Evolutionary conservation across 2,113 vertebrate genomes (phyloP), one percentile per base, ranked within the genome.

Genomic region (Chaetodon auriga): DNA sequence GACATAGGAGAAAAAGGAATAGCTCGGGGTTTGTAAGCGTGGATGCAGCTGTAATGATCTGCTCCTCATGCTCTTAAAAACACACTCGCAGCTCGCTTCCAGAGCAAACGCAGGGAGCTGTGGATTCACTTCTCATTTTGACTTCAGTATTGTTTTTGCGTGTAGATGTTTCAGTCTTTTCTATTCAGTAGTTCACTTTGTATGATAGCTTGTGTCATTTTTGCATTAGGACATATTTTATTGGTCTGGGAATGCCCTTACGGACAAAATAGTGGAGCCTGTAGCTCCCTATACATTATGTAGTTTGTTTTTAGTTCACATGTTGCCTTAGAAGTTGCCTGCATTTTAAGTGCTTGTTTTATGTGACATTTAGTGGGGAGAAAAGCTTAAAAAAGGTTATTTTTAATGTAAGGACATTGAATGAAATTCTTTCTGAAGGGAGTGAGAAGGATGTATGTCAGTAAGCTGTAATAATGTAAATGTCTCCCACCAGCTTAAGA

Each of bases 251-350:
- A 83, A 83, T 57, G 70, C 48, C 60, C 64, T 70, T 38, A 7
- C 7, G 65, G 60, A 78, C 71, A 57, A 53, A 68, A 81, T 43
- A 73, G 58, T 55, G 80, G 68, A 72, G 77, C 38, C 76, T 80
- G 4, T 86, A 58, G 53, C 78, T 85, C 89, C 77, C 70, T 64
- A 57, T 83, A 79, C 66, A 65, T 48, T 89, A 82, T 86, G 80
- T 81, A 80, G 82, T 84, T 83, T 87, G 85, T 82, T 92, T 93
- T 95, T 93, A 92, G 92, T 94, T 95, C 95, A 96, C 95, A 92
- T 92, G 93, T 92, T 95, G 95, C 95, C 94, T 96, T 95, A 94
- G 93, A 85, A 88, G 86, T 92, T 81, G 92, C 91, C 93, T 94
- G 93, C 89, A 90, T 94, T 93, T 94, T 87, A 93, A 94, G 88